A percentile compares a stretch with the other conserved stretches of the same genome.
phyloP scores from a whole-genome alignment of 2,888 invertebrate genomes.

The Tuta absoluta region DNA sequence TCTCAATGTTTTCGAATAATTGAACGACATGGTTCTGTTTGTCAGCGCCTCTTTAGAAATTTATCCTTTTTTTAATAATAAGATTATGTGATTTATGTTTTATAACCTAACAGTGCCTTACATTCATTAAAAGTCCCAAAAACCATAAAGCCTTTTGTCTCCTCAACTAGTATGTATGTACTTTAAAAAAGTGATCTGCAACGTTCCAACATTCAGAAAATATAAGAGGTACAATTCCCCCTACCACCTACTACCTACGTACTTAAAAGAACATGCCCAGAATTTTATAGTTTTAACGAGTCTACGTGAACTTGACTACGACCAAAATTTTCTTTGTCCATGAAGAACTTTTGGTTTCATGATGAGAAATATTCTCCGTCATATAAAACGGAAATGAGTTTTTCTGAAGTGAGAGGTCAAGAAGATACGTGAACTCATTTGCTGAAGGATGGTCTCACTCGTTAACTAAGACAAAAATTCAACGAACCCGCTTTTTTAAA shows the following conservation, averaged over 20 bases:
- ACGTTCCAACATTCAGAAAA: neutral
- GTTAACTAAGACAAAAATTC: neutral
- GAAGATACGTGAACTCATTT: constrained; percentile 5
- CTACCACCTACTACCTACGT: too few species aligned
- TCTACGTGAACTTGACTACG: neutral
- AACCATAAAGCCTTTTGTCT: too few species aligned
- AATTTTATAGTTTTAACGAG: constrained; percentile 2
- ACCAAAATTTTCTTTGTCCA: constrained; percentile 4
- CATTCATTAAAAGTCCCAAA: too few species aligned
- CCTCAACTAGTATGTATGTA: too few species aligned
- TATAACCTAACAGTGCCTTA: too few species aligned
- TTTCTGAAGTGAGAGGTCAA: constrained; percentile 4
- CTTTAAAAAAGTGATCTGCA: too few species aligned
- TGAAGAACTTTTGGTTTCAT: neutral
- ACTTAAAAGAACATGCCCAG: neutral
- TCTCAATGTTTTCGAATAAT: neutral
- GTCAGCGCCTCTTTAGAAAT: neutral
- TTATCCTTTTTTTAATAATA: neutral
- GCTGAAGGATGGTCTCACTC: neutral
- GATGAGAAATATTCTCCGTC: neutral
- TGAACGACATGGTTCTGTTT: neutral
- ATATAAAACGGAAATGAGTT: constrained; percentile 4
- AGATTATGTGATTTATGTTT: too few species aligned
- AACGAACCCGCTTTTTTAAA: neutral
- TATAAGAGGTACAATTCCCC: neutral